phyloP scores from a whole-genome alignment of 2,797 vertebrate genomes.

The Acanthornis magna region DNA sequence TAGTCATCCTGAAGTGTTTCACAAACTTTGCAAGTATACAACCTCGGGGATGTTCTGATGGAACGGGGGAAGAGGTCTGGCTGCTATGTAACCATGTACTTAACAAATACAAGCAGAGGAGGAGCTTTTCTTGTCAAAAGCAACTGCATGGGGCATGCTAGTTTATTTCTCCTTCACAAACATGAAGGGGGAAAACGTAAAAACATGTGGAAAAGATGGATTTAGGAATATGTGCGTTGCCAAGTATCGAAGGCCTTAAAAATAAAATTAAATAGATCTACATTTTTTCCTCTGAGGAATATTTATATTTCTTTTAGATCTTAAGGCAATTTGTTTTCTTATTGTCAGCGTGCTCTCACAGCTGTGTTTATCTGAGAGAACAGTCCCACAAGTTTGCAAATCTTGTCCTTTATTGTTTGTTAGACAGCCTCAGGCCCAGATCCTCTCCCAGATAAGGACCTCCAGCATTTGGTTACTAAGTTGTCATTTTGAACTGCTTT shows the following conservation, averaged over 20 bases:
- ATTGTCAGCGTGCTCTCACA: background rate
- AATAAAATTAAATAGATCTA: background rate
- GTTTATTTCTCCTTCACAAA: background rate
- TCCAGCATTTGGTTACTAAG: background rate
- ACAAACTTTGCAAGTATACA: background rate
- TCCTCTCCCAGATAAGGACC: background rate
- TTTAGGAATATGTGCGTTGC: background rate
- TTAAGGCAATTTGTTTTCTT: background rate
- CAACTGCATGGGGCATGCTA: background rate
- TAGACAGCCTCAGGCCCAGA: background rate
- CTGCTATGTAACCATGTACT: background rate
- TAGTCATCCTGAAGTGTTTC: background rate
- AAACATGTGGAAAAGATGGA: background rate
- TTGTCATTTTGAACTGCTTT: background rate
- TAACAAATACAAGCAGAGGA: background rate
- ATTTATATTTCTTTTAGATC: background rate
- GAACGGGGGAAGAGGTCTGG: background rate
- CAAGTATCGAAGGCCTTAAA: background rate
- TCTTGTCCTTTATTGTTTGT: background rate
- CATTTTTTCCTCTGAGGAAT: background rate
- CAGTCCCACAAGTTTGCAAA: background rate
- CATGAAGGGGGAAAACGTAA: background rate
- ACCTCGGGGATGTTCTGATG: accelerated
- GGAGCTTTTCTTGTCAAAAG: background rate
- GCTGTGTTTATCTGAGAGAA: background rate